Evolutionary conservation across 2,888 invertebrate genomes (phyloP), one percentile per base, ranked within the genome.

Genomic region (Anthoptus insignis): DNA sequence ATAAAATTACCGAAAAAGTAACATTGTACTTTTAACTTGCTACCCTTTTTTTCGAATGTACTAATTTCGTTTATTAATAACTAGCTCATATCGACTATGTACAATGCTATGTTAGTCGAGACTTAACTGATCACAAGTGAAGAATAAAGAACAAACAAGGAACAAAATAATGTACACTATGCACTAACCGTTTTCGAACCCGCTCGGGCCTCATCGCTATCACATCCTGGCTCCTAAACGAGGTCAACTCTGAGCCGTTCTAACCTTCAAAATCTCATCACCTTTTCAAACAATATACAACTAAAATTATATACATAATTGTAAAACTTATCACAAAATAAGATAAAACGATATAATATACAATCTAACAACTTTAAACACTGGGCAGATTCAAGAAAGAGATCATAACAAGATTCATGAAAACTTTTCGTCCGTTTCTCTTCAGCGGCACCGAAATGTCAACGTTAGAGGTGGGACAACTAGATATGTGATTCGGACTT

Each of bases 331-430:
- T 89, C 86, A 88, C 86, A 89, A 90, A 89, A 88, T 88, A 88
- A 86, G 74, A 81, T 69, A 82, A 89, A 87, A 80, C 84, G 83
- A 87, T 81, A 81, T 81, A 84, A 84, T 82, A 82, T 84, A 86
- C 83, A 87, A 81, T 86, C 87, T 89, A 88, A 86, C 88, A 87
- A 88, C 81, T 84, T 77, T 81, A 87, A 84, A 88, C 93, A 93
- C 92, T 92, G 91, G 92, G 91, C 80, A 92, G 92, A 92, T 92
- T 92, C 92, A 83, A 84, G 80, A 82, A 86, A 87, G 92, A 93
- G 93, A 92, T 93, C 93, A 92, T 88, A 83, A 86, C 85, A 87
- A 93, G 93, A 93, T 93, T 92, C 93, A 89, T 81, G 81, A 86
- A 81, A 81, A 82, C 79, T 78, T 78, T 77, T 73, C 80, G 74